Evolutionary conservation across 2,113 vertebrate genomes (phyloP), one percentile per base, ranked within the genome.

Genomic region (Anhinga anhinga): DNA sequence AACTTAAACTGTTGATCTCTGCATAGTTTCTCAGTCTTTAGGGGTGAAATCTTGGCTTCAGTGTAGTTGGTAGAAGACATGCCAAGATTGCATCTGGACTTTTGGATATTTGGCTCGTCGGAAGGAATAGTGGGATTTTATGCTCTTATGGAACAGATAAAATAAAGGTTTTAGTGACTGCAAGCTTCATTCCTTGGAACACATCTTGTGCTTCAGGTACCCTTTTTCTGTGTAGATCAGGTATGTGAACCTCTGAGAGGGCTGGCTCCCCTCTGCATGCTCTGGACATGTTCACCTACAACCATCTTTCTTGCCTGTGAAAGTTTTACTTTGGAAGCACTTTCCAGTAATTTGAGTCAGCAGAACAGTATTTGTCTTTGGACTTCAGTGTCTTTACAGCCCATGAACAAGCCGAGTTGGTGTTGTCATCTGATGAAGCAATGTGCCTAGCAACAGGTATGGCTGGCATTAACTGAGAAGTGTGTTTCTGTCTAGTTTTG

Each of bases 371-470:
- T 69, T 84, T 91, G 36, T 26, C 42, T 66, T 58, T 84, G 55
- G 45, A 61, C 36, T 55, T 77, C 38, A 30, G 8, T n/a, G 34
- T 85, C 42, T 71, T 93, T 56, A 52, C 76, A 47, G 58, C 32
- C 44, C 9, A 3, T 7, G 30, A 84, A 36, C 36, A 82, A 71
- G 25, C 38, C 4, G 55, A 90, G 52, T 12, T 53, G 77, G 80
- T 55, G 44, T 13, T 67, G 47, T n/a, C 42, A 58, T 32, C 45
- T 45, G 77, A n/a, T 52, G 78, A 62, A 74, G 34, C 26, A 10
- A 27, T 0, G 0, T n/a, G 21, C 53, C 36, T 55, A n/a, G 29
- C 23, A 71, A 20, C 38, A 72, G 62, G 9, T 44, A 30, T 3
- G 5, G 11, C 74, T 82, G 53, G 26, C 42, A 45, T 52, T 82